These are phyloP conservation scores for Panopea generosa DNA, from an alignment of 2,888 invertebrate species.

Conservation along the genomic window DNA sequence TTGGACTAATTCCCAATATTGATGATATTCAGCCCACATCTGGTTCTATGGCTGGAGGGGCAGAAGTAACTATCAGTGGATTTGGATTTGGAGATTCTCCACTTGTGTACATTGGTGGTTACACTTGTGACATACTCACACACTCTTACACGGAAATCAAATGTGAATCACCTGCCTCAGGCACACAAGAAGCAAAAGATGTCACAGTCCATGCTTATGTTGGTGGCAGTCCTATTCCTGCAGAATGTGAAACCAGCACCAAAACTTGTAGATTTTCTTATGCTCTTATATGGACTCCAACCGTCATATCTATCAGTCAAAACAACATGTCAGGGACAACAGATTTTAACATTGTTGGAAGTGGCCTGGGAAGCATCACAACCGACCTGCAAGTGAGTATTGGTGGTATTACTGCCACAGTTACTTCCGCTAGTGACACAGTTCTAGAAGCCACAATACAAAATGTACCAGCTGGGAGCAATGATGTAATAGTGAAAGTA, in stretches of 20 bases:
- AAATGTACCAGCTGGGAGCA: conserved; percentile 66
- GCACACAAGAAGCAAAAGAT: conserved; percentile 22
- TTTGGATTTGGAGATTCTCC: conserved; percentile 66
- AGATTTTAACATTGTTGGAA: conserved; percentile 65
- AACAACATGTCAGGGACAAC: conserved; percentile 53
- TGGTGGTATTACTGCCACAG: conserved; percentile 69
- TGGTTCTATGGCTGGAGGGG: conserved; percentile 65
- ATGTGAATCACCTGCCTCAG: conserved; percentile 56
- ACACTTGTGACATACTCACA: conserved; percentile 58
- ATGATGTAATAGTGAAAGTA: conserved; percentile 63
- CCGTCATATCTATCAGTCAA: conserved; percentile 56
- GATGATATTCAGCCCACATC: conserved; percentile 49
- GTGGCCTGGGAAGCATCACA: conserved; percentile 50
- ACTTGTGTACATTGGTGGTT: conserved; percentile 60
- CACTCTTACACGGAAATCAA: conserved; percentile 65
- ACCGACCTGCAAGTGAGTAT: conserved; percentile 65
- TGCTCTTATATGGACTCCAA: conserved; percentile 59
- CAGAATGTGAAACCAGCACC: conserved; percentile 56
- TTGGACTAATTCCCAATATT: conserved; percentile 63
- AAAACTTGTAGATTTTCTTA: conserved; percentile 60
- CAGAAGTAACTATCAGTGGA: conserved; percentile 61
- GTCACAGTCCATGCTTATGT: conserved; percentile 33
- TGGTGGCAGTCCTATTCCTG: conserved; percentile 38
- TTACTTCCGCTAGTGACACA: conserved; percentile 57
- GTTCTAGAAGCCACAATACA: conserved; percentile 66